These are phyloP conservation scores for Globicephala melas DNA, from an alignment of 2,113 vertebrate species.

Conservation along the genomic window DNA sequence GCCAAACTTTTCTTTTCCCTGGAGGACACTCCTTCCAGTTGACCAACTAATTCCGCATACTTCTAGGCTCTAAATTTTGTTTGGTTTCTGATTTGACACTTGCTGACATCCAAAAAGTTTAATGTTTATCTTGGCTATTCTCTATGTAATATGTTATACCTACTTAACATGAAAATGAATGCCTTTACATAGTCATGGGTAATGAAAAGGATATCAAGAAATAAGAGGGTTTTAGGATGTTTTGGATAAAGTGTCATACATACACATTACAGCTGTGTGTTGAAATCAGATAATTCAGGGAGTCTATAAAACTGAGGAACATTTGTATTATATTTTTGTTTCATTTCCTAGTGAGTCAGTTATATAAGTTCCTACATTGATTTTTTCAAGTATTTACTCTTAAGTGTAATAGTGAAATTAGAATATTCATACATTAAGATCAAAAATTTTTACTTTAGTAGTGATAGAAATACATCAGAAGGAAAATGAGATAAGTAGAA, in stretches of 20 bases:
- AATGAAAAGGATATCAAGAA: neutral
- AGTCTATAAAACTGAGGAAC: neutral
- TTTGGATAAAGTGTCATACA: neutral
- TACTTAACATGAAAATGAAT: neutral
- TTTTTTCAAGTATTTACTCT: neutral
- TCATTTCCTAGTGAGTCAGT: neutral
- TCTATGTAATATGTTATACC: neutral
- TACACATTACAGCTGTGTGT: neutral
- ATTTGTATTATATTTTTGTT: neutral
- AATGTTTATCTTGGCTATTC: neutral
- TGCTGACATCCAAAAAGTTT: neutral
- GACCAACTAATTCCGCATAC: conserved; percentile 39
- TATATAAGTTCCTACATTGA: neutral
- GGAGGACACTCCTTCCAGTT: conserved; percentile 49
- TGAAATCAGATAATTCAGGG: conserved; percentile 8
- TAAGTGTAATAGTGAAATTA: neutral
- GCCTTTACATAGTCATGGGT: neutral
- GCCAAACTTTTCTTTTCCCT: conserved; percentile 45
- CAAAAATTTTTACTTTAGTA: neutral
- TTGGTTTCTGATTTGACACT: conserved; percentile 38
- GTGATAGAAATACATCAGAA: neutral
- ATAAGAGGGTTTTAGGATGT: neutral
- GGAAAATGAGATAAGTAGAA: neutral
- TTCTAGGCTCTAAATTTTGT: conserved; percentile 48
- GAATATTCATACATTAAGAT: neutral